Percentiles rank a stretch among this genome's conserved stretches.
These are phyloP conservation scores for Xylophagus ater DNA, from an alignment of 2,888 invertebrate species.

Conservation along the genomic window DNA sequence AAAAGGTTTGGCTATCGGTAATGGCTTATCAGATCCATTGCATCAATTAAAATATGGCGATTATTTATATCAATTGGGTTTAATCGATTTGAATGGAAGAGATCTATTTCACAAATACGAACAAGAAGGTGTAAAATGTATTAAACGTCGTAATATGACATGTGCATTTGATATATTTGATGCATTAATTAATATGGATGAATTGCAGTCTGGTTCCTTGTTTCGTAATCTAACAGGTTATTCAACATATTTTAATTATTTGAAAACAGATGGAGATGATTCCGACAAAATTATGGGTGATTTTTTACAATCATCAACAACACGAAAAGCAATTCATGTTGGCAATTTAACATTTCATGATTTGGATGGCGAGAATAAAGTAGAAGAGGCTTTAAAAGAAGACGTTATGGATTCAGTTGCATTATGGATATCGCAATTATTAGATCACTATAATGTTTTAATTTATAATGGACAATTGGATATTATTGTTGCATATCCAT, in stretches of 20 bases:
- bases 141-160: slow-evolving; percentile 50
- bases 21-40: slow-evolving; percentile 67
- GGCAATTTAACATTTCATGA: slow-evolving; percentile 63
- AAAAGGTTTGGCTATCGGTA: slow-evolving; percentile 51
- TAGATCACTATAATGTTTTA: slow-evolving; percentile 58
- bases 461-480: slow-evolving; percentile 87
- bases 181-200: slow-evolving; percentile 50
- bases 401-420: slow-evolving; percentile 79
- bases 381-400: slow-evolving; percentile 56
- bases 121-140: slow-evolving; percentile 45
- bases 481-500: slow-evolving; percentile 79
- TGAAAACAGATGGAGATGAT: slow-evolving; percentile 53
- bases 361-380: slow-evolving; percentile 39
- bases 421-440: slow-evolving; percentile 55
- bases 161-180: slow-evolving; percentile 66
- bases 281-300: slow-evolving; percentile 39
- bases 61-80: slow-evolving; percentile 66
- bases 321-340: slow-evolving; percentile 71
- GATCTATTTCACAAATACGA: slow-evolving; percentile 51
- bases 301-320: slow-evolving; percentile 37
- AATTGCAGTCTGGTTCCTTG: slow-evolving; percentile 46
- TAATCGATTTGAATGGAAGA: slow-evolving; percentile 47
- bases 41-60: slow-evolving; percentile 68
- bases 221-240: slow-evolving; percentile 50
- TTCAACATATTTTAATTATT: slow-evolving; percentile 40